Evolutionary conservation across 2,797 vertebrate genomes (phyloP).

Genomic region (Labeo calbasu): DNA sequence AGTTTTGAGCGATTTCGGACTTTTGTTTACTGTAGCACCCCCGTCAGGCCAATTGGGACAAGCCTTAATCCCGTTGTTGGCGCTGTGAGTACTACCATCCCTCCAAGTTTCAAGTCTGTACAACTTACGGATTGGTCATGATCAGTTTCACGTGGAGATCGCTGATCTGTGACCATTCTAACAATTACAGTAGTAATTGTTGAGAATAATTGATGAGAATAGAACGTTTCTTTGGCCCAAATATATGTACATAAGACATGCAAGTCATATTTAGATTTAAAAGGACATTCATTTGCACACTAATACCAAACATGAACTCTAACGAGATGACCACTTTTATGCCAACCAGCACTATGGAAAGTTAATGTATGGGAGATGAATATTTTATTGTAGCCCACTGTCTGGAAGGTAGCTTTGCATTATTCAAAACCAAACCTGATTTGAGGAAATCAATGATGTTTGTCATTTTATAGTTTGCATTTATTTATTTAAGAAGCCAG

Average conservation of each 20-base stretch:
- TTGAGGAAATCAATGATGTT: constrained; percentile 57
- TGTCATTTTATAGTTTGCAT: constrained; percentile 55
- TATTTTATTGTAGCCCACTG: constrained; percentile 57
- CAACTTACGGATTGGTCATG: no score
- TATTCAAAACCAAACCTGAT: constrained; percentile 58
- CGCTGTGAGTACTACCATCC: no score
- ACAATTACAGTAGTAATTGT: no score
- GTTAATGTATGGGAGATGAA: constrained; percentile 55
- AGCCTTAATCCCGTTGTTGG: no score
- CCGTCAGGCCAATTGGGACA: no score
- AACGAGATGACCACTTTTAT: constrained; percentile 38
- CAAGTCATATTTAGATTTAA: constrained; percentile 13
- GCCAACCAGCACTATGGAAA: constrained; percentile 57
- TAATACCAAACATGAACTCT: constrained; percentile 41
- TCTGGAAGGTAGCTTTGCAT: constrained; percentile 54
- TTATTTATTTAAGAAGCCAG: constrained; percentile 42
- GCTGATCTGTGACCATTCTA: no score
- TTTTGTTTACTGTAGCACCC: no score
- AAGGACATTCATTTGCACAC: background rate
- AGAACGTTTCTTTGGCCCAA: background rate
- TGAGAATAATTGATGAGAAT: no score
- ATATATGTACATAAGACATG: constrained; percentile 9
- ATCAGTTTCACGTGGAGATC: no score
- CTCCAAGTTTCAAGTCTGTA: no score
- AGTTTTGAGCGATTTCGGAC: no score